Conservation (phyloP, 2,113 vertebrate species). For the Chauna torquata region DNA sequence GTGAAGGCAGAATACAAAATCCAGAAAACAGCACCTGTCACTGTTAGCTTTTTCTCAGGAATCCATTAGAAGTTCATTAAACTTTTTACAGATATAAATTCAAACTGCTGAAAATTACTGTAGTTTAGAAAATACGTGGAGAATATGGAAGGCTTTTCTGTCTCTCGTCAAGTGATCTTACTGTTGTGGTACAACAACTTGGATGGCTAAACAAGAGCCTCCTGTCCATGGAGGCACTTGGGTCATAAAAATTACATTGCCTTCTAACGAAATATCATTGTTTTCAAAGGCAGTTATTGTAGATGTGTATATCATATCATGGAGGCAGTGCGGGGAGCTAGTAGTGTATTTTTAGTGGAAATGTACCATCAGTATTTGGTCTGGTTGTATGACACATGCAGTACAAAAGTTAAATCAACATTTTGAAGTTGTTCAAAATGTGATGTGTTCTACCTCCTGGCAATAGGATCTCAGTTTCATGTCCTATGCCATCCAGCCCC, state of each 20-base stretch:
- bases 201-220: background rate
- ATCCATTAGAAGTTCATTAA: background rate
- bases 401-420: background rate
- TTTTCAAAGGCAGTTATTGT: background rate
- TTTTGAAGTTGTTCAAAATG: background rate
- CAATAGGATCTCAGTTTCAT: background rate
- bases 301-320: background rate
- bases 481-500: background rate
- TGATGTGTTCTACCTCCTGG: background rate
- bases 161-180: background rate
- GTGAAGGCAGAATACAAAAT: background rate
- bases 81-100: background rate
- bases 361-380: background rate
- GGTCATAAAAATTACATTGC: fast-evolving
- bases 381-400: background rate
- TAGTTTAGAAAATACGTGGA: background rate
- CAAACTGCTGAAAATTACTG: background rate
- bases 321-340: background rate
- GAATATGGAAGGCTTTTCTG: background rate
- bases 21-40: background rate
- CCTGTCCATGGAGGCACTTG: background rate
- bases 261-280: background rate
- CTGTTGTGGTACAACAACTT: background rate
- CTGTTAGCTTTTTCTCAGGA: background rate
- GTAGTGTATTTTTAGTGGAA: background rate